These are phyloP conservation scores for Platynereis dumerilii DNA, from an alignment of 2,888 invertebrate genomes.

Conservation along the genomic window DNA sequence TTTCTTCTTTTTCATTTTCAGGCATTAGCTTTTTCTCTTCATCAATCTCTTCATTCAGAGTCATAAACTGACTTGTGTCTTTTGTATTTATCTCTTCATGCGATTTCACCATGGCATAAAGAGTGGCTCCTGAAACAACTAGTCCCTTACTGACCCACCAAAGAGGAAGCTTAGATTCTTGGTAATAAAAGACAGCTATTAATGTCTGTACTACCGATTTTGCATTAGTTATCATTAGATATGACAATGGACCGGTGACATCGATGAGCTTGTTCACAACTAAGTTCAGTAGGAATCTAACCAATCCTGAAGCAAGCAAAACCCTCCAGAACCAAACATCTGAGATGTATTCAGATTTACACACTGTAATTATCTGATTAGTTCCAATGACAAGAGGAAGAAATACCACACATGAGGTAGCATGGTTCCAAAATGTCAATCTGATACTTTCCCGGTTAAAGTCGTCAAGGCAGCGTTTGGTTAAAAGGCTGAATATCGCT, in stretches of 20 bases:
- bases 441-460: constrained; percentile 51
- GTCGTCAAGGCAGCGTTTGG: constrained; percentile 53
- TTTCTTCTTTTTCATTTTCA: too few species aligned
- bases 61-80: too few species aligned
- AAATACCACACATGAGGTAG: constrained; percentile 53
- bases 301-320: constrained; percentile 49
- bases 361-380: constrained; percentile 49
- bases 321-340: constrained; percentile 46
- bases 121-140: constrained; percentile 55
- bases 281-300: constrained; percentile 55
- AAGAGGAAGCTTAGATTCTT: constrained; percentile 50
- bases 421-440: constrained; percentile 54
- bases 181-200: constrained; percentile 55
- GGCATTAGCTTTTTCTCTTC: too few species aligned
- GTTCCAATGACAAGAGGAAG: constrained; percentile 52
- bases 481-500: constrained; percentile 58
- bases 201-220: constrained; percentile 61
- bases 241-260: constrained; percentile 62
- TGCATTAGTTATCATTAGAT: constrained; percentile 61
- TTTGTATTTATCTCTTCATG: constrained; percentile 30
- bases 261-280: too few species aligned
- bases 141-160: too few species aligned
- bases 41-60: too few species aligned
- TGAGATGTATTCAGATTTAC: constrained; percentile 16
- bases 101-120: constrained; percentile 47